phyloP scores from a whole-genome alignment of 2,113 vertebrate genomes.

The Oxyruncus cristatus region DNA sequence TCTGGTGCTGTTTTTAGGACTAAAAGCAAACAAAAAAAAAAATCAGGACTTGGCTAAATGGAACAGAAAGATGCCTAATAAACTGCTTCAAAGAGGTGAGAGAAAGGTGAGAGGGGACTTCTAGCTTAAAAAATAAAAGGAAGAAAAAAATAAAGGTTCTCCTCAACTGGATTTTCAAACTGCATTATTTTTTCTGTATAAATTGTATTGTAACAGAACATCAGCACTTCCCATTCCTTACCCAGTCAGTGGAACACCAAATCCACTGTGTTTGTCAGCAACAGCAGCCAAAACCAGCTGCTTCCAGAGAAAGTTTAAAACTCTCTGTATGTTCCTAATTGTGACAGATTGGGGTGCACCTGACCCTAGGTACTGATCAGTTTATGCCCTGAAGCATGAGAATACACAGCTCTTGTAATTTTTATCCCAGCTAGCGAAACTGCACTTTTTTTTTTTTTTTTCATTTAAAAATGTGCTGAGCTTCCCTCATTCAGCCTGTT shows the following conservation, averaged over 20 bases:
- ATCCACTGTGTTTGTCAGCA: not conserved
- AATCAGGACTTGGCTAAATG: not conserved
- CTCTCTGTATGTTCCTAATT: slow-evolving; percentile 14
- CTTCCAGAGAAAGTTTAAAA: slow-evolving; percentile 32
- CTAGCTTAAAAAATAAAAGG: not conserved
- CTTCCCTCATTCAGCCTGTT: not conserved
- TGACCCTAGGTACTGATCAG: slow-evolving; percentile 50
- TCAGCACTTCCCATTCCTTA: not conserved
- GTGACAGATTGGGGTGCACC: slow-evolving; percentile 35
- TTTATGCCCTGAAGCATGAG: slow-evolving; percentile 52
- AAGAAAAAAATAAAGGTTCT: not conserved
- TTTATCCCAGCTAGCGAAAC: slow-evolving; percentile 33
- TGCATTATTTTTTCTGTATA: not conserved
- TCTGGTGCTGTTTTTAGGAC: not conserved
- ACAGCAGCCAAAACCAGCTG: not conserved
- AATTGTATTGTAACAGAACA: not conserved
- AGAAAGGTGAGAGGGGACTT: not conserved
- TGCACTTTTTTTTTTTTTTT: slow-evolving; percentile 54
- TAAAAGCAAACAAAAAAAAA: not conserved
- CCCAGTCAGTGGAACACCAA: not conserved
- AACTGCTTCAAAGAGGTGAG: not conserved
- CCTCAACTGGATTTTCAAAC: not conserved
- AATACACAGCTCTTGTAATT: slow-evolving; percentile 34
- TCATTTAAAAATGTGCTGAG: slow-evolving; percentile 49
- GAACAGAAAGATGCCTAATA: not conserved